These are phyloP conservation scores for Aricia artaxerxes DNA, from an alignment of 2,888 invertebrate species.

Conservation along the genomic window DNA sequence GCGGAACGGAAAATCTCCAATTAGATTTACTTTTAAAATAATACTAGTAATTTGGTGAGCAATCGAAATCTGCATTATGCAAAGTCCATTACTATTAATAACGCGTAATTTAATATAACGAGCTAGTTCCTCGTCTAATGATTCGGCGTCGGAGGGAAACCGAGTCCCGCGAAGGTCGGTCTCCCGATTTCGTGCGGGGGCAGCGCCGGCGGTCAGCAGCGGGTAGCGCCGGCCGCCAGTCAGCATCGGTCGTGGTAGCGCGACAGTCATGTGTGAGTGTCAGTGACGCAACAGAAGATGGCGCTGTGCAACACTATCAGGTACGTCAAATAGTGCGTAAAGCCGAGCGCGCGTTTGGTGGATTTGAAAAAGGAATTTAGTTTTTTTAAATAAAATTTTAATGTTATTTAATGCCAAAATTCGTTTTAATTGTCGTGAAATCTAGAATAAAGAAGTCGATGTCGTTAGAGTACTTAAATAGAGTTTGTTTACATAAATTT, in stretches of 20 bases:
- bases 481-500: not conserved
- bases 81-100: constrained; percentile 28
- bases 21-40: constrained; percentile 18
- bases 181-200: constrained; percentile 45
- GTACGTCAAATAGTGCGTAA: constrained; percentile 48
- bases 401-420: too few relatives aligned
- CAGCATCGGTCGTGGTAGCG: constrained; percentile 46
- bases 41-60: not conserved
- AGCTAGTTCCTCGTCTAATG: constrained; percentile 24
- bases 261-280: constrained; percentile 43
- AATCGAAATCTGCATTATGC: constrained; percentile 22
- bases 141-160: constrained; percentile 8
- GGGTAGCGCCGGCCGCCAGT: not conserved
- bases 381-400: too few relatives aligned
- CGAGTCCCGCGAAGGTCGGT: constrained; percentile 32
- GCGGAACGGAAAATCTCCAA: constrained; percentile 9
- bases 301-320: constrained; percentile 50
- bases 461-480: too few relatives aligned
- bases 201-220: not conserved
- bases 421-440: too few relatives aligned
- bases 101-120: constrained; percentile 24
- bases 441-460: too few relatives aligned
- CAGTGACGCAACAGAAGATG: constrained; percentile 48
- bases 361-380: not conserved
- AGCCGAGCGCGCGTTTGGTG: constrained; percentile 1